Evolutionary conservation across 2,888 invertebrate genomes (phyloP).

Genomic region (Rutpela maculata): DNA sequence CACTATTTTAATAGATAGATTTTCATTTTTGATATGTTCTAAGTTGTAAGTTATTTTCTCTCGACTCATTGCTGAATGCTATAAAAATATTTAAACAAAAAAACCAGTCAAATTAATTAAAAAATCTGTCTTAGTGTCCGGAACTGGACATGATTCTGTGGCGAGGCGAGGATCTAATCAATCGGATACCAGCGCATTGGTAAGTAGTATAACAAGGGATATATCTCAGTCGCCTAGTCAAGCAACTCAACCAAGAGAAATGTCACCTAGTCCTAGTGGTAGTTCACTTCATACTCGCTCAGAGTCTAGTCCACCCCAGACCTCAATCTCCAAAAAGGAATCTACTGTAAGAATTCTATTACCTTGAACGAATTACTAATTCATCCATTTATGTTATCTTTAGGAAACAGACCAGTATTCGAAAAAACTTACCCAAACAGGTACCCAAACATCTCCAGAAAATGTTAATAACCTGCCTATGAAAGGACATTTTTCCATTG

Average conservation of each 20-base stretch:
- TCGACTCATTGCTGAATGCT: too few relatives aligned
- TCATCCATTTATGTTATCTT: constrained; percentile 27
- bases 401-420: constrained; percentile 71
- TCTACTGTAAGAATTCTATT: constrained; percentile 54
- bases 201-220: constrained; percentile 79
- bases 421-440: constrained; percentile 78
- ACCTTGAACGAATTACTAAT: background rate
- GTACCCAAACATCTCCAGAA: constrained; percentile 85
- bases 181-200: constrained; percentile 80
- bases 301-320: constrained; percentile 75
- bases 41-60: too few relatives aligned
- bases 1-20: too few relatives aligned
- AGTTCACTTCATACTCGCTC: constrained; percentile 76
- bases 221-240: constrained; percentile 78
- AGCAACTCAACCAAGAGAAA: constrained; percentile 74
- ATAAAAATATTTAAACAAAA: too few relatives aligned
- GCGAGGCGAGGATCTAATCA: constrained; percentile 76
- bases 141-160: constrained; percentile 67
- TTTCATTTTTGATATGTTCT: too few relatives aligned
- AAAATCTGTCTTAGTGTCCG: constrained; percentile 69
- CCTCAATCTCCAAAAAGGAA: constrained; percentile 72
- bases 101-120: too few relatives aligned
- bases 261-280: constrained; percentile 76
- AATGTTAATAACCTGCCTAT: constrained; percentile 67
- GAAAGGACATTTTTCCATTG: constrained; percentile 79